These are phyloP conservation scores for Phortica magna DNA, from an alignment of 2,888 invertebrate species.

Conservation along the genomic window DNA sequence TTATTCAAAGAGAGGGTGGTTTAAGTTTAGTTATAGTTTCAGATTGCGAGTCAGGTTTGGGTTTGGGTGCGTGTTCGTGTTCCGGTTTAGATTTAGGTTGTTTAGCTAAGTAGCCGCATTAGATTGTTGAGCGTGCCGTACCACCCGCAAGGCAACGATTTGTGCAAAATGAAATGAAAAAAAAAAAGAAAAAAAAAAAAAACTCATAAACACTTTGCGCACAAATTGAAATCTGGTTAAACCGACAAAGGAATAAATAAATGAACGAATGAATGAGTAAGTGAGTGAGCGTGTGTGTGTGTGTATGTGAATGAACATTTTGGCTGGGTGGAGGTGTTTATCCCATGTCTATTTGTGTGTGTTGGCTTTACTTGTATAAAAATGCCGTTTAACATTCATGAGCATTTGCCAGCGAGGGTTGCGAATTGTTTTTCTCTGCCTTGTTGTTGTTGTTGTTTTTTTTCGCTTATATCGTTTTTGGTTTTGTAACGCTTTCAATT, in stretches of 20 bases:
- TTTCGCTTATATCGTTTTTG: background rate
- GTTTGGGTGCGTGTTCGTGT: background rate
- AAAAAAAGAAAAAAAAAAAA: slow-evolving; percentile 30
- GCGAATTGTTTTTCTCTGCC: background rate
- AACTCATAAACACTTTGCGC: slow-evolving; percentile 73
- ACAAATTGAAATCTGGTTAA: slow-evolving; percentile 74
- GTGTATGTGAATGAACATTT: slow-evolving; percentile 25
- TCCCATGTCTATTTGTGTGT: no score
- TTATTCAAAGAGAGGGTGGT: no score
- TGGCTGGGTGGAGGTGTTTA: slow-evolving; percentile 1
- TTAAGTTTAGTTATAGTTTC: no score
- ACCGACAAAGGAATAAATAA: slow-evolving; percentile 5
- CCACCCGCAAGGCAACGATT: slow-evolving; percentile 12
- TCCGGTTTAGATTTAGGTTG: background rate
- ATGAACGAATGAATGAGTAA: slow-evolving; percentile 5
- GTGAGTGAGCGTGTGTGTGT: background rate
- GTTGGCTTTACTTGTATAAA: background rate
- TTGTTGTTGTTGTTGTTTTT: background rate
- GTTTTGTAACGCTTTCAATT: background rate
- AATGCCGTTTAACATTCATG: slow-evolving; percentile 2
- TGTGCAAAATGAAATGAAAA: slow-evolving; percentile 3
- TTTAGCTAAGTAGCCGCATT: slow-evolving; percentile 49
- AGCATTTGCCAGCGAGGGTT: slow-evolving; percentile 5
- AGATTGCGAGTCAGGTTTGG: no score
- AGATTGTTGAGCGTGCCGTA: slow-evolving; percentile 23